A percentile compares a stretch with the other conserved stretches of the same genome.
Evolutionary conservation across 2,797 vertebrate genomes (phyloP).

Genomic region (Sciurus vulgaris): DNA sequence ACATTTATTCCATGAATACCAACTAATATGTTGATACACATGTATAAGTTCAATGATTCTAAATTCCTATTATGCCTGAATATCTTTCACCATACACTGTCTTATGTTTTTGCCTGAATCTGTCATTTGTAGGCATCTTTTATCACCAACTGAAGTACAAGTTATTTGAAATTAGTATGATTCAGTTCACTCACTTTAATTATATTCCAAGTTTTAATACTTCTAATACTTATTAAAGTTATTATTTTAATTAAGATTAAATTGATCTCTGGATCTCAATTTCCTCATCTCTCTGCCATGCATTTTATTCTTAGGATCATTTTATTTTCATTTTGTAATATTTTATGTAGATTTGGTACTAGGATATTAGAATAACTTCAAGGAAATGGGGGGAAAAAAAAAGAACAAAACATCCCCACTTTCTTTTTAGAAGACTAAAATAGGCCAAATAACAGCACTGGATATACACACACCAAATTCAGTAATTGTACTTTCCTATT

Average conservation of each 20-base stretch:
- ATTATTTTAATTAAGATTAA: not conserved
- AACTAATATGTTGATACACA: not conserved
- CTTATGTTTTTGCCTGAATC: not conserved
- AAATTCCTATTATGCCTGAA: not conserved
- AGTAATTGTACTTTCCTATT: not conserved
- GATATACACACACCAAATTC: not conserved
- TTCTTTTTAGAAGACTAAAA: not conserved
- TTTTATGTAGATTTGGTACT: not conserved
- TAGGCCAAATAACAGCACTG: not conserved
- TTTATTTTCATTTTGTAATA: not conserved
- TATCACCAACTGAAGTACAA: not conserved
- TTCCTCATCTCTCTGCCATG: not conserved
- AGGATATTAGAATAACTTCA: not conserved
- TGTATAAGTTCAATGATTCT: not conserved
- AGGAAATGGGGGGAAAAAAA: not conserved
- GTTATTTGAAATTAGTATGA: not conserved
- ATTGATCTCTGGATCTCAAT: not conserved
- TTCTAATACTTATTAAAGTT: not conserved
- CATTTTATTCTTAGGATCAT: slow-evolving; percentile 28
- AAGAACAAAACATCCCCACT: not conserved
- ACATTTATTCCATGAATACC: slow-evolving; percentile 39
- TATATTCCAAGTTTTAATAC: not conserved
- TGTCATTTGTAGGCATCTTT: not conserved
- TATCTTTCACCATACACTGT: not conserved
- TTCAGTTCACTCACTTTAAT: not conserved